Percentiles rank a stretch among this genome's conserved stretches.
Evolutionary conservation across 2,888 invertebrate genomes (phyloP).

Genomic region (Antitype chi): DNA sequence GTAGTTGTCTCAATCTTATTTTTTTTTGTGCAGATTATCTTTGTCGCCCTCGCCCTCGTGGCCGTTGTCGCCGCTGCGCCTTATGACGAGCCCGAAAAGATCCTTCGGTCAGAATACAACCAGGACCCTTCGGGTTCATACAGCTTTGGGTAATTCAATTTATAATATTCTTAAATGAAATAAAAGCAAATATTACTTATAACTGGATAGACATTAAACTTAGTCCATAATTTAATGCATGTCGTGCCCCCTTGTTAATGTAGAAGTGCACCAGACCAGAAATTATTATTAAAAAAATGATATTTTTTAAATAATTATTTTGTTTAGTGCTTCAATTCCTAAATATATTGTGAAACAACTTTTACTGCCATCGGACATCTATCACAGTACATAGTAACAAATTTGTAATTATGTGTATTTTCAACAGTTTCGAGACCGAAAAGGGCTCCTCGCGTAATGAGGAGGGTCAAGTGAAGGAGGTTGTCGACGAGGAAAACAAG

Average conservation of each 20-base stretch:
- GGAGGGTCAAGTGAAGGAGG: slow-evolving; percentile 82
- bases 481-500: slow-evolving; percentile 90
- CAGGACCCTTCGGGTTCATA: slow-evolving; percentile 40
- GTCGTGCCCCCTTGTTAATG: background rate
- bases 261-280: background rate
- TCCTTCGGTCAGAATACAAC: background rate
- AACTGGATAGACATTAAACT: background rate
- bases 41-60: slow-evolving; percentile 61
- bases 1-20: background rate
- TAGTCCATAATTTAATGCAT: background rate
- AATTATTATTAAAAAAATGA: background rate
- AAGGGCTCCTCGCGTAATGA: slow-evolving; percentile 90
- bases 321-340: background rate
- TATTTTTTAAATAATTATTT: background rate
- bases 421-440: slow-evolving; percentile 83
- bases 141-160: background rate
- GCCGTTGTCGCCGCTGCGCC: slow-evolving; percentile 51
- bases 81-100: background rate
- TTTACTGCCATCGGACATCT: background rate
- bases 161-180: background rate
- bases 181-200: background rate
- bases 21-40: slow-evolving; percentile 44
- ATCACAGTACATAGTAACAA: background rate
- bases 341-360: background rate
- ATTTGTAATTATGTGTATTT: slow-evolving; percentile 1